Conservation (phyloP, 1,140 invertebrate species). For the Heliconius eleuchia region DNA sequence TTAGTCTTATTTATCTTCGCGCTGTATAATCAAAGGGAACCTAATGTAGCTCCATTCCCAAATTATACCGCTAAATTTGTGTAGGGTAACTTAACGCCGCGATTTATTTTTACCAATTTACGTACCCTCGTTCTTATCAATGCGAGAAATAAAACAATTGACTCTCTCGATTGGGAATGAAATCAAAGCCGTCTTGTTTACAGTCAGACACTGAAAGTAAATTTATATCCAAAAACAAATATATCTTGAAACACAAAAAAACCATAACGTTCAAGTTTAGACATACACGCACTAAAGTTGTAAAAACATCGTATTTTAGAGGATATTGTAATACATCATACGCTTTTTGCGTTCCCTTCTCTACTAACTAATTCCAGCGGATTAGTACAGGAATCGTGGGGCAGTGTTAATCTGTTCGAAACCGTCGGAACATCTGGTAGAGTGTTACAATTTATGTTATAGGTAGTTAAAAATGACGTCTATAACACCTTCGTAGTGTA, state of each 20-base stretch:
- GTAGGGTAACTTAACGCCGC: too few species aligned
- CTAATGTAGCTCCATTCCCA: too few species aligned
- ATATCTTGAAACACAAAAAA: not conserved
- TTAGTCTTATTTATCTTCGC: too few species aligned
- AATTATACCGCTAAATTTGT: too few species aligned
- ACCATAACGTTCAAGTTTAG: not conserved
- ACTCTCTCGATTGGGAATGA: too few species aligned
- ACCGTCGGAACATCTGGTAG: not conserved
- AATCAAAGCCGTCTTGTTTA: too few species aligned
- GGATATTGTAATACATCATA: slow-evolving; percentile 4
- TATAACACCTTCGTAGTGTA: too few species aligned
- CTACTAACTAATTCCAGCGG: not conserved
- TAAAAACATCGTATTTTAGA: slow-evolving; percentile 1
- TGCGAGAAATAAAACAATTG: too few species aligned
- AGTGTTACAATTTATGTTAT: slow-evolving; percentile 1
- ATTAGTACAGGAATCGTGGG: not conserved
- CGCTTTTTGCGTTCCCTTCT: not conserved
- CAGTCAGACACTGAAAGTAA: not conserved
- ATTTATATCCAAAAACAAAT: not conserved
- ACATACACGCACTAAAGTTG: not conserved
- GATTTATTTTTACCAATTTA: too few species aligned
- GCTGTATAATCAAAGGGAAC: too few species aligned
- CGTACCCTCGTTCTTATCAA: too few species aligned
- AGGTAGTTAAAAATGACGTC: not conserved
- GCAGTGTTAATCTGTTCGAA: not conserved